phyloP scores from a whole-genome alignment of 2,888 invertebrate genomes.

The Amphipoea oculea region DNA sequence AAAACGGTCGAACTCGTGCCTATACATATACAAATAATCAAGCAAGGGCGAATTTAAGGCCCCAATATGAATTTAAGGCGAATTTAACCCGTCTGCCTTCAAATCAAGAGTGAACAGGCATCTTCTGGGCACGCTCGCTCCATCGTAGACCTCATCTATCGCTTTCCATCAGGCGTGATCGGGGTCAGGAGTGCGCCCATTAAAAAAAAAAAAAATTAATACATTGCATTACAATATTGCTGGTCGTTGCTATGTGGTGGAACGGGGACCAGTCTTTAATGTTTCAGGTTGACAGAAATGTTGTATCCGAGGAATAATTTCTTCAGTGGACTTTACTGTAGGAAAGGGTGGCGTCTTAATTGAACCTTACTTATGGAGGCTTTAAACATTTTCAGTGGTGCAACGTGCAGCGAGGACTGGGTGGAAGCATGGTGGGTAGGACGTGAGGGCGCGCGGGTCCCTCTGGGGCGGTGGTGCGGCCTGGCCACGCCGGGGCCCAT shows the following conservation, averaged over 20 bases:
- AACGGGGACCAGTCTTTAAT: not conserved
- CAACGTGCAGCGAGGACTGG: constrained; percentile 97
- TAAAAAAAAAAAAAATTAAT: not conserved
- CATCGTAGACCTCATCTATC: too few relatives aligned
- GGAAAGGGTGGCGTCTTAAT: not conserved
- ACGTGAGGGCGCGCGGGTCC: constrained; percentile 94
- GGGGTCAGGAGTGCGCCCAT: too few relatives aligned
- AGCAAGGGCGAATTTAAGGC: not conserved
- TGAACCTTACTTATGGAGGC: not conserved
- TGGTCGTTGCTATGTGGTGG: not conserved
- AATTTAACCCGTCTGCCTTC: too few relatives aligned
- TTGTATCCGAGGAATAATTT: not conserved
- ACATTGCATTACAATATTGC: not conserved
- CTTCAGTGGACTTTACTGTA: not conserved
- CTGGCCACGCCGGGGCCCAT: constrained; percentile 98
- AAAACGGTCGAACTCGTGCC: not conserved
- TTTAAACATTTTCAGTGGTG: constrained; percentile 86
- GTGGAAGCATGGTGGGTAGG: constrained; percentile 97
- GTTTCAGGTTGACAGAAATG: not conserved
- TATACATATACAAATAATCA: not conserved
- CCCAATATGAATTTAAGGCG: too few relatives aligned
- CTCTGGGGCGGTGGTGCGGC: constrained; percentile 98
- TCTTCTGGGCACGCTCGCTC: too few relatives aligned
- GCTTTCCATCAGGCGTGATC: too few relatives aligned
- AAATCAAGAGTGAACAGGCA: too few relatives aligned